A percentile compares a stretch with the other conserved stretches of the same genome.
phyloP scores from a whole-genome alignment of 2,797 vertebrate genomes.

The Nyctibius grandis region DNA sequence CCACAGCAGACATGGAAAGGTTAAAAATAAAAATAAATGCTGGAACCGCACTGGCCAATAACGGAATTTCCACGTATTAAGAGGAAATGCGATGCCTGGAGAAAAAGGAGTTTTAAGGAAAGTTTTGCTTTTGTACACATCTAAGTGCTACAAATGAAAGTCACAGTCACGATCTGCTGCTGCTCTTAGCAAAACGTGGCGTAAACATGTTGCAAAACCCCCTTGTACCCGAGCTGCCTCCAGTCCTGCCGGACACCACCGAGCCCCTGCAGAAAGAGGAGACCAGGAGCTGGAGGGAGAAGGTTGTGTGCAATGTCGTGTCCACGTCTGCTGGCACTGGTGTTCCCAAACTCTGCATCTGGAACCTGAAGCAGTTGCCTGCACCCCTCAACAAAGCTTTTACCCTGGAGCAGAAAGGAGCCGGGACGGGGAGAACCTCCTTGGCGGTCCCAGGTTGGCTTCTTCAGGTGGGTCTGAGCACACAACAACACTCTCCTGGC shows the following conservation, averaged over 20 bases:
- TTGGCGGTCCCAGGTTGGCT: neutral
- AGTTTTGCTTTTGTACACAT: neutral
- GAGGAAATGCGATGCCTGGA: neutral
- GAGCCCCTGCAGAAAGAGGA: neutral
- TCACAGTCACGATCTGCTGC: neutral
- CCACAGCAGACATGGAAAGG: slow-evolving; percentile 2
- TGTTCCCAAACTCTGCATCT: neutral
- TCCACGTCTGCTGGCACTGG: rapidly evolving
- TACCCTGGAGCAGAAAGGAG: neutral
- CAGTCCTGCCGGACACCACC: rapidly evolving
- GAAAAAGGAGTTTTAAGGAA: neutral
- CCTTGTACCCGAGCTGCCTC: neutral
- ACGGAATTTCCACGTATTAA: neutral
- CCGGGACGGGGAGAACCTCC: neutral
- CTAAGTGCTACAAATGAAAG: neutral
- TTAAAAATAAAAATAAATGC: slow-evolving; percentile 8
- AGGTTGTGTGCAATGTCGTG: rapidly evolving
- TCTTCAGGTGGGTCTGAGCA: neutral
- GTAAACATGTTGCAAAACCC: neutral
- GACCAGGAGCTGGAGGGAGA: neutral
- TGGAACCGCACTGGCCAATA: neutral
- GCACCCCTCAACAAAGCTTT: neutral
- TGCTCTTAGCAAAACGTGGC: neutral
- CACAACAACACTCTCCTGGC: neutral
- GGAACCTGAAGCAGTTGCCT: neutral